Evolutionary conservation across 1,140 invertebrate species (phyloP), one percentile per base, ranked within the genome.

Genomic region (Megalopta genalis): DNA sequence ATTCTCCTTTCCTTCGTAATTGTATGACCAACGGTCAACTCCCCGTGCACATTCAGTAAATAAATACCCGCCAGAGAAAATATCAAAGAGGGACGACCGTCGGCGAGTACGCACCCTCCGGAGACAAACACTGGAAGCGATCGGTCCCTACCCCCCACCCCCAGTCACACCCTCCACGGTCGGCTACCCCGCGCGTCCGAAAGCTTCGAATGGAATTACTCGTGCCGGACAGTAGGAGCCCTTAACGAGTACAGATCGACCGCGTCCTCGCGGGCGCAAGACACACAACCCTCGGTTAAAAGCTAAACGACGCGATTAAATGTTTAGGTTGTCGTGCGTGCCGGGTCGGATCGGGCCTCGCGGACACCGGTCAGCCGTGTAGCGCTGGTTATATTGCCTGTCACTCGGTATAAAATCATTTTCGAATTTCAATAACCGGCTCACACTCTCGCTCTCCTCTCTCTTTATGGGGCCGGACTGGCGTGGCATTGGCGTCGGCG

Each of bases 351-450:
- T 23, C 23, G 23, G 39, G 67, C 23, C 52, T 57, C 46, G 67
- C 37, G 64, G n/a, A 64, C 37, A 57, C 64, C 82, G 80, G 78
- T 84, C 82, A 81, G 83, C 82, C 84, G 82, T 83, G 85, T 86
- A 85, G 82, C 86, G 81, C 70, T 81, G 86, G 84, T 91, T 91
- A 92, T 91, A 92, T 92, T 91, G 90, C 90, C 91, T 92, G 91
- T 91, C 91, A 90, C 84, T 88, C 84, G 89, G 62, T 87, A 90
- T 92, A 91, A 92, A 92, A 91, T 92, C 90, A 91, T 90, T 90
- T 87, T 87, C 88, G 88, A 90, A 89, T 90, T 91, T 92, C 90
- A 91, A 91, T 92, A 91, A 90, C 82, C 88, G 66, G 63, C 70
- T 42, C 7, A 21, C 49, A 5, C 49, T 14, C 49, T 52, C 49